Evolutionary conservation across 2,113 vertebrate species (phyloP), one percentile per base, ranked within the genome.

Genomic region (Brevimyrus niger): DNA sequence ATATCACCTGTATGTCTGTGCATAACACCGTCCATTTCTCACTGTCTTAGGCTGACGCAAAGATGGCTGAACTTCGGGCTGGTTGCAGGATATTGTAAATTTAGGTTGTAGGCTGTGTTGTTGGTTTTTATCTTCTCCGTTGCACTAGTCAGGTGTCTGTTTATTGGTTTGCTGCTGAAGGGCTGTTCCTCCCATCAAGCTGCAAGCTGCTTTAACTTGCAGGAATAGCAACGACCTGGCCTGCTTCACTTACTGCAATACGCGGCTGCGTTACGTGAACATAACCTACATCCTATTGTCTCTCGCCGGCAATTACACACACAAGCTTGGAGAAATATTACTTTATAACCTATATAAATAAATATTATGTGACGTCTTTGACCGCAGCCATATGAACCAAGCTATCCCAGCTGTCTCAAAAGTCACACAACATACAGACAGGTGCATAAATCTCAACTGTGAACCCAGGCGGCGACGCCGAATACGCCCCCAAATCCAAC

Each of bases 41-140:
- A 31, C 23, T 94, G 94, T 55, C 53, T 92, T 92, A 91, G 93
- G 93, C 95, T 95, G 93, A 42, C 90, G 92, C 91, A 87, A 19
- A 80, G 42, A 87, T 89, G 95, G 95, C 95, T 94, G 95, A 95
- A 95, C 94, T 95, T 95, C 94, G 92, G 93, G 92, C 93, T 94
- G 94, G 93, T 95, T 95, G 92, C 93, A 94, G 94, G 94, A 94
- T 94, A 94, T 93, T 91, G 93, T 94, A 80, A 92, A 89, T 69
- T n/a, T 89, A 84, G 91, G 93, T 91, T 94, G 83, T 95, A 94
- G 61, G n/a, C n/a, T 69, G 61, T 69, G 61, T 69, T 69, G 61
- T 69, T 31, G 61, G 95, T 95, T 94, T 96, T 93, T 94, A 94
- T 96, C 94, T 96, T 94, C 91, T 92, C 88, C 93, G 93, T 93